Conservation (phyloP, 2,797 vertebrate species). For the Notamacropus eugenii region DNA sequence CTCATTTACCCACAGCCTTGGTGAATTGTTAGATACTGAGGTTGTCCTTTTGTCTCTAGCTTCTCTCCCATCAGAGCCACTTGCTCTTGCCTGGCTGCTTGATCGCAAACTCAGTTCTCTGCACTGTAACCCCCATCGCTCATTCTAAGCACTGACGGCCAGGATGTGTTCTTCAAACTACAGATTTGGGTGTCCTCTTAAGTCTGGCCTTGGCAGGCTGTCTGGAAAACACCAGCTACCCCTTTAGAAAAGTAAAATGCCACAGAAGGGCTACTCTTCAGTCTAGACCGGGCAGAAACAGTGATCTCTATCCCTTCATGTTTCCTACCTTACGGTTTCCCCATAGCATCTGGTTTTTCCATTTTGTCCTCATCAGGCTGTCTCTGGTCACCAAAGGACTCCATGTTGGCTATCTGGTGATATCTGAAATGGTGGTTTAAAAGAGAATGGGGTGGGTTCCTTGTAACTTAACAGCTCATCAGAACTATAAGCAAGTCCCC, state of each 20-base stretch:
- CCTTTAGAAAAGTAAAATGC: not conserved
- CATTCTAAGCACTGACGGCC: slow-evolving; percentile 67
- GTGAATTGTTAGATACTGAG: not conserved
- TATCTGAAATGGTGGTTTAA: not conserved
- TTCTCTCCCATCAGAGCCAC: rapidly evolving
- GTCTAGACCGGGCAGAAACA: not conserved
- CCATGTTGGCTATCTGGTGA: not conserved
- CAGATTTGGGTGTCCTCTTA: slow-evolving; percentile 31
- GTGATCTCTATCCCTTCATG: not conserved
- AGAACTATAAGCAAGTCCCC: not conserved
- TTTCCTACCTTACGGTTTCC: not conserved
- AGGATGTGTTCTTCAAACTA: slow-evolving; percentile 59
- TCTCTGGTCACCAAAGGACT: not conserved
- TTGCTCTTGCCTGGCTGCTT: slow-evolving; percentile 5
- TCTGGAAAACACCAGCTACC: not conserved
- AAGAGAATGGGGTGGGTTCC: not conserved
- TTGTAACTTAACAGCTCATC: not conserved
- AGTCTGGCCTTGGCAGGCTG: not conserved
- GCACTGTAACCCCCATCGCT: slow-evolving; percentile 57
- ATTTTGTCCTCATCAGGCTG: not conserved
- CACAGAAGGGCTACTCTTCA: not conserved
- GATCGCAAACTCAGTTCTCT: slow-evolving; percentile 62
- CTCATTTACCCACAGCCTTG: not conserved
- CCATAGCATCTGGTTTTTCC: not conserved
- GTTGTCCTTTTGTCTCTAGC: not conserved